Conservation (phyloP, 2,888 invertebrate genomes). For the Conistra vaccinii region DNA sequence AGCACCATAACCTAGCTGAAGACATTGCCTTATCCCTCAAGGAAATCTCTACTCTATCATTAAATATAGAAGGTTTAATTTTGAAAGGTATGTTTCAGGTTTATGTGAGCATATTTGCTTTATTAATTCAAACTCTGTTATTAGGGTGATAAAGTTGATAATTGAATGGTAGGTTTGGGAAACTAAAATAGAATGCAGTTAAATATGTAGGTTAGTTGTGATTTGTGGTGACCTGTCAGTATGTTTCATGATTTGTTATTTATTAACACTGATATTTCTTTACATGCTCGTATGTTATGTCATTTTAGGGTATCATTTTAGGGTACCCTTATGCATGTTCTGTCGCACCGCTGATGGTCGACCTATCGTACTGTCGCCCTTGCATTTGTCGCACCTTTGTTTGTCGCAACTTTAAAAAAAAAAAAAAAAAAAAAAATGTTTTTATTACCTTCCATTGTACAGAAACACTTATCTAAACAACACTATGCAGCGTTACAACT, state of each 20-base stretch:
- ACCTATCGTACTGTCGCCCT: too few relatives aligned
- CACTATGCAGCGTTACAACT: too few relatives aligned
- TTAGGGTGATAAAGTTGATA: conserved; percentile 32
- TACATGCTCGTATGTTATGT: conserved; percentile 15
- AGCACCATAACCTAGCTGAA: conserved; percentile 65
- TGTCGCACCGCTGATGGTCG: too few relatives aligned
- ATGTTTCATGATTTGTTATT: conserved; percentile 44
- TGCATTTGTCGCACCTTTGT: too few relatives aligned
- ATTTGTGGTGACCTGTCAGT: conserved; percentile 50
- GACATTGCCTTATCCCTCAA: conserved; percentile 17
- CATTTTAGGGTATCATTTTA: background rate
- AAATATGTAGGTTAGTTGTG: conserved; percentile 29
- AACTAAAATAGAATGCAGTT: conserved; percentile 38
- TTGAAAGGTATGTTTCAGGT: background rate
- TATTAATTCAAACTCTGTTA: conserved; percentile 54
- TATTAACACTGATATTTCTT: conserved; percentile 26
- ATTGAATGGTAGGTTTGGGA: conserved; percentile 22
- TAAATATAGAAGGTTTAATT: background rate
- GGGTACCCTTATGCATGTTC: too few relatives aligned
- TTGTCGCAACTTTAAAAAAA: too few relatives aligned
- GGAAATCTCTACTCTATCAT: conserved; percentile 20
- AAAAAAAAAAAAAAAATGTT: too few relatives aligned
- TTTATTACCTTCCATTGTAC: too few relatives aligned
- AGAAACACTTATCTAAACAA: too few relatives aligned
- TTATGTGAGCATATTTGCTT: conserved; percentile 22